Conservation (phyloP, 2,113 vertebrate genomes). For the Pipa parva region DNA sequence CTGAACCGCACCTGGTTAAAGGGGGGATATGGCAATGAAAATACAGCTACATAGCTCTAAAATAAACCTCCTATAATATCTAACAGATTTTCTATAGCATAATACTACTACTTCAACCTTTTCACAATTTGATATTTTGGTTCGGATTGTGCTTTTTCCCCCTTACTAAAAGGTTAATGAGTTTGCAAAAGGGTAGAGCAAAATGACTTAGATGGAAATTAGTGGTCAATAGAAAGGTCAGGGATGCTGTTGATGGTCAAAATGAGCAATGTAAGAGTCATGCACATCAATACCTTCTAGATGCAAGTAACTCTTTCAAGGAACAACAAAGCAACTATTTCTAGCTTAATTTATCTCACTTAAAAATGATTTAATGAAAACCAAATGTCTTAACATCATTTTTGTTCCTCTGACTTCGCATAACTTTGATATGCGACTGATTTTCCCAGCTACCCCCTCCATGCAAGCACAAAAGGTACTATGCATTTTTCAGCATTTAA, state of each 20-base stretch:
- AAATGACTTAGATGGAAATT: conserved; percentile 29
- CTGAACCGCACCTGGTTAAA: too few relatives aligned
- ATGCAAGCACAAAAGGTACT: too few relatives aligned
- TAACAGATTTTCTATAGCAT: neutral
- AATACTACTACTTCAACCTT: conserved; percentile 20
- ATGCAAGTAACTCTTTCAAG: neutral
- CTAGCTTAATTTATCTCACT: too few relatives aligned
- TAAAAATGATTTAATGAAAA: too few relatives aligned
- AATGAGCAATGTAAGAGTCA: conserved; percentile 6
- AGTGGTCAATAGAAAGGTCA: conserved; percentile 35
- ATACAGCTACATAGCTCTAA: neutral
- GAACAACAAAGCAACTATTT: too few relatives aligned
- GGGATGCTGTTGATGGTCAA: neutral
- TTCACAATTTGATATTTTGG: conserved; percentile 29
- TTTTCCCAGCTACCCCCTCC: too few relatives aligned
- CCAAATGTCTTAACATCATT: too few relatives aligned
- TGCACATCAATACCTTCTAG: conserved; percentile 5
- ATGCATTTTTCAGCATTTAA: too few relatives aligned
- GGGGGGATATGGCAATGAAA: neutral
- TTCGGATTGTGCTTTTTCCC: conserved; percentile 21
- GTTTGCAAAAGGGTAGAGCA: conserved; percentile 14
- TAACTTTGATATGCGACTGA: too few relatives aligned
- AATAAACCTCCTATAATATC: neutral
- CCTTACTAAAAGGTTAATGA: conserved; percentile 34
- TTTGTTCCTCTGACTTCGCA: too few relatives aligned